Percentiles rank a stretch among this genome's conserved stretches.
Evolutionary conservation across 2,888 invertebrate genomes (phyloP).

Genomic region (Chloromyia formosa): DNA sequence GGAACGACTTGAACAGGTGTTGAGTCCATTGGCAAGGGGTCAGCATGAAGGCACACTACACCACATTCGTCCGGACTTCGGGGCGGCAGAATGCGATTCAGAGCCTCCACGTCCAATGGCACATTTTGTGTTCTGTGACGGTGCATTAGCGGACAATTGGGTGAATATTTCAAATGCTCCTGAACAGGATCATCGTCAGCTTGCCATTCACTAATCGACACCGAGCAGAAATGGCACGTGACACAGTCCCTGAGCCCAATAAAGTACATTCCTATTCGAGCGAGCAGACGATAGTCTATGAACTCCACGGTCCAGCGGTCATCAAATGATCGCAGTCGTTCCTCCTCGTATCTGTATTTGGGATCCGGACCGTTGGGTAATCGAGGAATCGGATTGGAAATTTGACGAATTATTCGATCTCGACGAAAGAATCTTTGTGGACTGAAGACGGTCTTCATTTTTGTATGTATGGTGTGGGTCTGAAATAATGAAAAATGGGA

Average conservation of each 20-base stretch:
- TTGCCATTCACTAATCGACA: slow-evolving; percentile 79
- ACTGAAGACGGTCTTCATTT: no score
- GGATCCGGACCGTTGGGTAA: neutral
- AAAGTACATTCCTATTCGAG: slow-evolving; percentile 82
- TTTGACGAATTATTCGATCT: slow-evolving; percentile 10
- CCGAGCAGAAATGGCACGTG: slow-evolving; percentile 76
- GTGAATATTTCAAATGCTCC: slow-evolving; percentile 79
- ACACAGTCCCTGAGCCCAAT: slow-evolving; percentile 75
- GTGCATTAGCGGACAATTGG: slow-evolving; percentile 76
- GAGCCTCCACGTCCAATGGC: slow-evolving; percentile 58
- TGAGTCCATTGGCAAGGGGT: neutral
- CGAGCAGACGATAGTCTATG: slow-evolving; percentile 69
- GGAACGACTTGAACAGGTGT: neutral
- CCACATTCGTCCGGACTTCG: slow-evolving; percentile 26
- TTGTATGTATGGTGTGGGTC: no score
- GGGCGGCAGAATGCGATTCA: slow-evolving; percentile 38
- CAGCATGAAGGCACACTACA: neutral
- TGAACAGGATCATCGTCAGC: slow-evolving; percentile 76
- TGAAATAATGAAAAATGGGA: no score
- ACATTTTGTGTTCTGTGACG: slow-evolving; percentile 69
- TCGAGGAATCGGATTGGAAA: neutral
- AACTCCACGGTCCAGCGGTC: slow-evolving; percentile 72
- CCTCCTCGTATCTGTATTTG: slow-evolving; percentile 65
- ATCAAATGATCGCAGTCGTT: slow-evolving; percentile 72
- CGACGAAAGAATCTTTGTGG: neutral